Evolutionary conservation across 2,797 vertebrate species (phyloP), one percentile per base, ranked within the genome.

Genomic region (Molossus molossus): DNA sequence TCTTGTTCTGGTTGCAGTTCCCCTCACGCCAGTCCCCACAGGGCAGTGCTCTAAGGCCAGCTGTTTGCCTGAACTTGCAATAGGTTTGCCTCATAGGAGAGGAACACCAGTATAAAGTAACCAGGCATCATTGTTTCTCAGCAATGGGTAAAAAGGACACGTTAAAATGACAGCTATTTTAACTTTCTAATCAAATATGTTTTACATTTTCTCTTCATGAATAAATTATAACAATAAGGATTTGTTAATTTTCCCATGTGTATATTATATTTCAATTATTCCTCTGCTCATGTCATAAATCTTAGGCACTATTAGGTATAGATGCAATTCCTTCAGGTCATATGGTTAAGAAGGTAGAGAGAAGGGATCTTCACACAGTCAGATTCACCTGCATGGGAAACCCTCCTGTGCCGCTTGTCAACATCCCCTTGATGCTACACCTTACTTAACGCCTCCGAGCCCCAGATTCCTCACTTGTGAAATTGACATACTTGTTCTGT

Each of bases 141-240:
- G 15, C 5, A 37, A 11, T 81, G 60, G 1, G 5, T 69, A 18
- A 8, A 87, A 17, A 75, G 13, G 9, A 29, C 48, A 53, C 76
- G 29, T 75, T 72, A 90, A 87, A 92, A 69, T 88, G 57, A 33
- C 6, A 64, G 18, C 21, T n/a, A 33, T 80, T 79, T 90, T 33
- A 40, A 48, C 48, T 86, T 94, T 91, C 27, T 84, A 64, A 60
- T 58, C 79, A 87, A 72, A 21, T 37, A 12, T 48, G 2, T 69
- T 70, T 92, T 82, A 58, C 29, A 25, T 67, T 80, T 75, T 73
- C 15, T 62, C 11, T 89, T 95, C 23, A 7, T 72, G 40, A 89
- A 27, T 88, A 62, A 87, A 6, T 91, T 88, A 89, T 37, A 92
- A 69, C 27, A 37, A 48, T 80, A 40, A 65, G 23, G 27, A 53